Conservation (phyloP, 2,797 vertebrate species). For the Propithecus deckenii region DNA sequence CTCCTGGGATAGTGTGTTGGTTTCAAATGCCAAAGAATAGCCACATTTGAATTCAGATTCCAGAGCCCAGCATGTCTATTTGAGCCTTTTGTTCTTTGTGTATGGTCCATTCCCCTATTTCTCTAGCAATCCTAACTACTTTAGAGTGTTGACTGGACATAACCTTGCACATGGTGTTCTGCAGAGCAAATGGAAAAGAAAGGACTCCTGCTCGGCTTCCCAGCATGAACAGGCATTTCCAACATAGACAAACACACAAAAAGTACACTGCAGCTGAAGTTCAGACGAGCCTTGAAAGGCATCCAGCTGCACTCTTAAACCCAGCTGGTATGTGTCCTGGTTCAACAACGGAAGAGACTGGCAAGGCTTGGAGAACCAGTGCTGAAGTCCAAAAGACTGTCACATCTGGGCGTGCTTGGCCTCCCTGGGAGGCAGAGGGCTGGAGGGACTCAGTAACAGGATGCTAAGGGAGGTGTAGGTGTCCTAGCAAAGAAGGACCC, state of each 20-base stretch:
- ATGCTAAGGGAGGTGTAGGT: background rate
- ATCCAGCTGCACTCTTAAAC: conserved; percentile 53
- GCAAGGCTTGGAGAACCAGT: conserved; percentile 1
- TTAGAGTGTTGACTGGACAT: background rate
- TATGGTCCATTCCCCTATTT: background rate
- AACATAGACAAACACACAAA: background rate
- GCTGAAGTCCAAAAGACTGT: background rate
- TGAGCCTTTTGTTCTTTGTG: background rate
- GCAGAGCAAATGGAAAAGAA: background rate
- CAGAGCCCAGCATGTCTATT: background rate
- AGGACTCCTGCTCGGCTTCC: conserved; percentile 4
- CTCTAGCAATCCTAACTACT: background rate
- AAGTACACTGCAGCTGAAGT: background rate
- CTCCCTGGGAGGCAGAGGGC: background rate
- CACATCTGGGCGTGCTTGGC: background rate
- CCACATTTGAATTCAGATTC: background rate
- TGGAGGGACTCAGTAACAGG: background rate
- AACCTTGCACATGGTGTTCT: background rate
- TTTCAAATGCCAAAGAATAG: conserved; percentile 9
- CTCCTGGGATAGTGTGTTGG: background rate
- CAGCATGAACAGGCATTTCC: background rate
- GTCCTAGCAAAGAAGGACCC: background rate
- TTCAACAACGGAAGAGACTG: conserved; percentile 31
- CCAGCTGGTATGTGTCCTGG: conserved; percentile 14
- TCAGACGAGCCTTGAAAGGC: conserved; percentile 52